phyloP scores from a whole-genome alignment of 37 sponge, comb jelly and placozoan species.

The Theonella swinhoei region DNA sequence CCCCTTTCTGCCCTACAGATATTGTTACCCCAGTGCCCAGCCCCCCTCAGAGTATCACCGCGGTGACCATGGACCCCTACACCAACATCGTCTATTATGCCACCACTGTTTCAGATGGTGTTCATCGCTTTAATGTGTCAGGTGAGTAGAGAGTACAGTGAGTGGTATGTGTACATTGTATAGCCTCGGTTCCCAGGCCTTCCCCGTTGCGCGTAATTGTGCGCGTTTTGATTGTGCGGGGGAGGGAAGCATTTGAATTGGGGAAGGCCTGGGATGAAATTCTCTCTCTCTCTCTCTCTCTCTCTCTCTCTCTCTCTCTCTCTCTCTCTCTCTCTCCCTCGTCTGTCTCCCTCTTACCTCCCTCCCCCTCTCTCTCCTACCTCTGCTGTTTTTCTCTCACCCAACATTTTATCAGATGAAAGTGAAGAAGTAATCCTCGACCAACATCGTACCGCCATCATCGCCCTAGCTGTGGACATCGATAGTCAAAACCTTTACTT shows the following conservation, averaged over 20 bases:
- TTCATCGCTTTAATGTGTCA: background rate
- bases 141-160: too few relatives aligned
- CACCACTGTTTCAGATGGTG: background rate
- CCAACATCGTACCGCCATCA: background rate
- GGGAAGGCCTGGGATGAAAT: background rate
- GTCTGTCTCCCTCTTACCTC: background rate
- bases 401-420: background rate
- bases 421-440: background rate
- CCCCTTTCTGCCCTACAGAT: too few relatives aligned
- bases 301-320: background rate
- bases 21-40: background rate
- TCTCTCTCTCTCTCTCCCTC: background rate
- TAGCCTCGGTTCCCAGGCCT: too few relatives aligned
- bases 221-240: too few relatives aligned
- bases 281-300: background rate
- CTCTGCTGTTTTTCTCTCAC: background rate
- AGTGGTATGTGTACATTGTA: too few relatives aligned
- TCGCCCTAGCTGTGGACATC: background rate
- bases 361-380: background rate
- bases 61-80: background rate
- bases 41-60: background rate
- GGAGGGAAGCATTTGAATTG: too few relatives aligned
- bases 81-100: background rate
- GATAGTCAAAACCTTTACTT: background rate
- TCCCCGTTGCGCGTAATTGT: too few relatives aligned